A percentile compares a stretch with the other conserved stretches of the same genome.
Conservation (phyloP, 2,888 invertebrate genomes). For the Eumerus sabulonum region DNA sequence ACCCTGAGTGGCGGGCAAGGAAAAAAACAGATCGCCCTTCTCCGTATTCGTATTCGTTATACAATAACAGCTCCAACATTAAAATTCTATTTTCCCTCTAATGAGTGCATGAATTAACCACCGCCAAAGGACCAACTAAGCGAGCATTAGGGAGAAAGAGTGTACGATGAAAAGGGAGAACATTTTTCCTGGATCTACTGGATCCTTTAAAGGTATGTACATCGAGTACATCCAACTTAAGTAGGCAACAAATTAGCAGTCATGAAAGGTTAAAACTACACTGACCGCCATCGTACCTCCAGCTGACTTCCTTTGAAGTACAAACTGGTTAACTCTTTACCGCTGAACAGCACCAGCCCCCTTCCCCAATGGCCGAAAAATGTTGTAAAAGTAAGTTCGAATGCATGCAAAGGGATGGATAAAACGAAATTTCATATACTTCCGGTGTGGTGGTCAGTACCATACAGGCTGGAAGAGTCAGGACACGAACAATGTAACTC, state of each 20-base stretch:
- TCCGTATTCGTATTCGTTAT: not conserved
- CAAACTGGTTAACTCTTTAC: conserved; percentile 35
- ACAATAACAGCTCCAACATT: not conserved
- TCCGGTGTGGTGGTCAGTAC: conserved; percentile 41
- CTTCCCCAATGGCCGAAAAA: not conserved
- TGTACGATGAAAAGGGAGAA: too few relatives aligned
- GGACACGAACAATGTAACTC: too few relatives aligned
- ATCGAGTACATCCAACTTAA: conserved; percentile 6
- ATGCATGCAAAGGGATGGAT: conserved; percentile 37
- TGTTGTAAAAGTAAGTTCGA: conserved; percentile 18
- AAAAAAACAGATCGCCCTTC: too few relatives aligned
- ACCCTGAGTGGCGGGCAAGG: too few relatives aligned
- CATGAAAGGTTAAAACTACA: conserved; percentile 25
- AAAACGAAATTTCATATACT: conserved; percentile 58
- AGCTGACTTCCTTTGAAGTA: conserved; percentile 16
- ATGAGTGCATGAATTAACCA: conserved; percentile 22
- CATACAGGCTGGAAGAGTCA: conserved; percentile 19
- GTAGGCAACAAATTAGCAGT: conserved; percentile 25
- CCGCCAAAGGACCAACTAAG: not conserved
- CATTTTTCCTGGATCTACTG: not conserved
- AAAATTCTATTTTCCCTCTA: conserved; percentile 20
- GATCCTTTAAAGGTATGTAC: not conserved
- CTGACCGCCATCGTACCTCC: conserved; percentile 23
- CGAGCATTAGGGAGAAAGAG: too few relatives aligned
- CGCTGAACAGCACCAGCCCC: not conserved